Conservation (phyloP, 2,888 invertebrate species). For the Vesta saturnalis region DNA sequence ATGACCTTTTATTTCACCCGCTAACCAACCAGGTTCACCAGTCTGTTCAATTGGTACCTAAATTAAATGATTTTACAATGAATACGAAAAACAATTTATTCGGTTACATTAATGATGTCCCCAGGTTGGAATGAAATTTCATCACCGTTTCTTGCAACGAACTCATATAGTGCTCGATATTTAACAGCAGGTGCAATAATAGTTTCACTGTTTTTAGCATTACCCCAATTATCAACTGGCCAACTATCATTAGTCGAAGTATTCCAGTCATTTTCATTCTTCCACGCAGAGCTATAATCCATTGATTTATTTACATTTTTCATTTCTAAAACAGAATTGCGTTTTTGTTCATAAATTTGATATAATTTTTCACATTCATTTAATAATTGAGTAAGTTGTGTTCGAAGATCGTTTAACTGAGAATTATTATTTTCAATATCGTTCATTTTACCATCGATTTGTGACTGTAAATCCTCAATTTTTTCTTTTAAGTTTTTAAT, state of each 20-base stretch:
- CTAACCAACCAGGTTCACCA: conserved; percentile 97
- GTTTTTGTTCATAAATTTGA: conserved; percentile 75
- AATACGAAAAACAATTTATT: conserved; percentile 43
- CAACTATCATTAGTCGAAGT: conserved; percentile 60
- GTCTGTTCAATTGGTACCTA: conserved; percentile 79
- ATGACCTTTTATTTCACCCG: conserved; percentile 89
- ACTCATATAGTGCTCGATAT: conserved; percentile 94
- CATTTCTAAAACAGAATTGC: conserved; percentile 62
- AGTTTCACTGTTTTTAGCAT: conserved; percentile 53
- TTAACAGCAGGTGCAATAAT: conserved; percentile 68
- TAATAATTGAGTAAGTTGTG: conserved; percentile 72
- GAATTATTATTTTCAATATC: conserved; percentile 85
- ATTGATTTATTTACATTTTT: conserved; percentile 59
- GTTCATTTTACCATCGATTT: conserved; percentile 79
- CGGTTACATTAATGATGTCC: conserved; percentile 87
- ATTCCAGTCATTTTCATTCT: conserved; percentile 69
- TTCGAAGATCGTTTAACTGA: conserved; percentile 78
- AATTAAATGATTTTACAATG: conserved; percentile 12
- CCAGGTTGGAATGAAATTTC: conserved; percentile 95
- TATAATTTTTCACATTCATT: conserved; percentile 76
- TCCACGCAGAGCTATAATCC: conserved; percentile 68
- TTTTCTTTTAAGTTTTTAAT: conserved; percentile 72
- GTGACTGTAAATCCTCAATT: conserved; percentile 78
- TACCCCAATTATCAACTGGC: conserved; percentile 62
- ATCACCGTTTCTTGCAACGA: conserved; percentile 90